These are phyloP conservation scores for Cochlearius cochlearius DNA, from an alignment of 2,113 vertebrate genomes.

Conservation along the genomic window DNA sequence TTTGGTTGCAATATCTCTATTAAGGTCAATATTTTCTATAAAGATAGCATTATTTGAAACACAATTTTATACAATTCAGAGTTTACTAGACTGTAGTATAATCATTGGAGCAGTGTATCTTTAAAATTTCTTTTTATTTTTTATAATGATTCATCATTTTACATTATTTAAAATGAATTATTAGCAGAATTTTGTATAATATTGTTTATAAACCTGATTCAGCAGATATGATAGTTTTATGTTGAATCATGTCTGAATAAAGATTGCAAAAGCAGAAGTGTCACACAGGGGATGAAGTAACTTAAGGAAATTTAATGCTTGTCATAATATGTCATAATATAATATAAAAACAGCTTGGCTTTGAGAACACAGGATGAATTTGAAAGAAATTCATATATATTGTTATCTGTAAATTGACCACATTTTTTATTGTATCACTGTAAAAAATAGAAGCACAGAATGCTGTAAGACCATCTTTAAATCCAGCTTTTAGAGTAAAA, in stretches of 20 bases:
- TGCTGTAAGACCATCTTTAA: background rate
- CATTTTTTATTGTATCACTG: background rate
- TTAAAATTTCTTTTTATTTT: background rate
- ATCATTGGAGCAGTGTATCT: background rate
- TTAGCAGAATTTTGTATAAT: background rate
- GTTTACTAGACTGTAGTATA: background rate
- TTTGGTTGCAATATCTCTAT: background rate
- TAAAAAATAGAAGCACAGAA: background rate
- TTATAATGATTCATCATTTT: background rate
- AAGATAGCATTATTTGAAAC: background rate
- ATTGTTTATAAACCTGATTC: background rate
- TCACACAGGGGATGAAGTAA: background rate
- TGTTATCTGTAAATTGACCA: background rate
- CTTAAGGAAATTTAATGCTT: background rate
- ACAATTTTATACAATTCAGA: background rate
- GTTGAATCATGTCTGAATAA: background rate
- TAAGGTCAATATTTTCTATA: background rate
- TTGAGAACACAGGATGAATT: background rate
- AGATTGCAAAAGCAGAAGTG: background rate
- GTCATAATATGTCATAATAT: background rate
- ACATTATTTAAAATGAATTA: background rate
- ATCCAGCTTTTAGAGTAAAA: background rate
- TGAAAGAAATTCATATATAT: background rate
- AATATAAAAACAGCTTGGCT: background rate
- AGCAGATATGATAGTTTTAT: background rate